A percentile compares a stretch with the other conserved stretches of the same genome.
Evolutionary conservation across 2,113 vertebrate genomes (phyloP).

Genomic region (Chaetura pelagica): DNA sequence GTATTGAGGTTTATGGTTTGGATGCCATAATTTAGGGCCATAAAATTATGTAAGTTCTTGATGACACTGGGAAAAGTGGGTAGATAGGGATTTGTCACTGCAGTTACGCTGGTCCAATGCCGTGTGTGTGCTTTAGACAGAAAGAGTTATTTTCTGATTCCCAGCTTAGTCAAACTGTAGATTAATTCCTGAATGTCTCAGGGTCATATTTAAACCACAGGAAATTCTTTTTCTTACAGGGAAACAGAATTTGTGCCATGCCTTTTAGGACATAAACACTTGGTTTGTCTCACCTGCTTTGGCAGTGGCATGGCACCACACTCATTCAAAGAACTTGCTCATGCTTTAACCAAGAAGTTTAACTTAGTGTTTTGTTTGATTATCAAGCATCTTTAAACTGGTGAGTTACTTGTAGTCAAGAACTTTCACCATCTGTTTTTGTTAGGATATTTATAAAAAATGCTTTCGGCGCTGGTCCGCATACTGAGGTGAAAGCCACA

Average conservation of each 20-base stretch:
- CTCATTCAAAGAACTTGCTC: background rate
- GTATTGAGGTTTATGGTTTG: background rate
- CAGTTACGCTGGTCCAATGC: background rate
- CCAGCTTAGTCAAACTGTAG: background rate
- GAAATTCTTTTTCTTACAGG: background rate
- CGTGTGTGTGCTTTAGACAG: background rate
- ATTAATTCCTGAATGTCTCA: background rate
- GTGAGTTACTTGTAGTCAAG: background rate
- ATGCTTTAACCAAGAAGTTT: background rate
- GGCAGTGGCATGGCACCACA: background rate
- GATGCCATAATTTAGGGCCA: background rate
- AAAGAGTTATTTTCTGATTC: background rate
- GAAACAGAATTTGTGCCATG: background rate
- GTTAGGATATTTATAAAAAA: background rate
- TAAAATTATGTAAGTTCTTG: background rate
- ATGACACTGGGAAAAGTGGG: background rate
- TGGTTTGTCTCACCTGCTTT: background rate
- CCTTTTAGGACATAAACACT: background rate
- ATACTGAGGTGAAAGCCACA: background rate
- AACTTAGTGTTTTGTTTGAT: background rate
- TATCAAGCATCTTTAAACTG: background rate
- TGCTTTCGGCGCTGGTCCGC: background rate
- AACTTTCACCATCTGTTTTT: background rate
- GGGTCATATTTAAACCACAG: background rate
- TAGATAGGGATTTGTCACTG: background rate